Evolutionary conservation across 64 coral and sea anemone genomes (phyloP), one percentile per base, ranked within the genome.

Genomic region (Montipora cactus): DNA sequence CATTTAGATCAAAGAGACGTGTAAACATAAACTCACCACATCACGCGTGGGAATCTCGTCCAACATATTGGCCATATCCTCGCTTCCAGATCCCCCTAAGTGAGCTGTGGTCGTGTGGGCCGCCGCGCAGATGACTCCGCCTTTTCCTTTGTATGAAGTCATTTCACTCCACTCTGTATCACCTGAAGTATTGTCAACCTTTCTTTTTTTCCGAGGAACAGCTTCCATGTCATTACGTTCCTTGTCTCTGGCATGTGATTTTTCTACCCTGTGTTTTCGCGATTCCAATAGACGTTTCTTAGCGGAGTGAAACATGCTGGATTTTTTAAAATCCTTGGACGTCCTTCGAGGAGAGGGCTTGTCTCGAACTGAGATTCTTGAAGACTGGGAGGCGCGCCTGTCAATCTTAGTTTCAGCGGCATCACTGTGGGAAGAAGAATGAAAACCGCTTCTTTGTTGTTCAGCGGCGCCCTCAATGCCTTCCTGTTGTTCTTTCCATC

Each of bases 241-340:
- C 74, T 94, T 66, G 9, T 83, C 9, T 62, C 51, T 74, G 19
- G n/a, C 14, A 10, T 74, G 11, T 74, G 78, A 47, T 78, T 94
- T 37, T 47, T 89, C 8, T 19, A 7, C 12, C 53, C 83, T 81
- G 71, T 90, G 84, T 22, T 80, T 84, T 88, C 74, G 90, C 20
- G 52, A 48, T 47, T 81, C 90, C 4, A 23, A 50, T 7, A 37
- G 23, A 18, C 18, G 25, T 78, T 71, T 95, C 57, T 84, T 96
- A 7, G 69, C 66, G 4, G 69, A 76, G 13, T 89, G 68, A 76
- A 86, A 87, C 8, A 89, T 61, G 20, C 78, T 94, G 10, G 88
- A 88, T 75, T 87, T 94, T 93, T 91, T 97, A 45, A 91, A 55
- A 12, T 97, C 95, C 28, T 97, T 97, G 1, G 81, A 81, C 19